These are phyloP conservation scores for Enteromius afrohamiltoni DNA, from an alignment of 2,797 vertebrate genomes.

Conservation along the genomic window DNA sequence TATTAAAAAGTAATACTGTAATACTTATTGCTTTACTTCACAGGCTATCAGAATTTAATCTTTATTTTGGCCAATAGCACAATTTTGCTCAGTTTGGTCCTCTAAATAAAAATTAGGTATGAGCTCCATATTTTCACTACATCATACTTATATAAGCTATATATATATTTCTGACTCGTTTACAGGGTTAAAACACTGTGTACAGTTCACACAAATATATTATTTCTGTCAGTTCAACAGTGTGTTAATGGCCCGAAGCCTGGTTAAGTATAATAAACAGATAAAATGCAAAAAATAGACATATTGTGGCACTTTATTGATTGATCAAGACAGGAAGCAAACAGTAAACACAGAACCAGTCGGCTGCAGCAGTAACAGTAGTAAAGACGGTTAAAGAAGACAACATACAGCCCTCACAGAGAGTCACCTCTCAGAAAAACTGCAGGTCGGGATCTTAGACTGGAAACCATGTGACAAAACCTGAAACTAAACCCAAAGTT, in stretches of 20 bases:
- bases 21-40: no score
- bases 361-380: not conserved
- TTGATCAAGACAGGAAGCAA: not conserved
- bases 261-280: no score
- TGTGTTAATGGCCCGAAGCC: not conserved
- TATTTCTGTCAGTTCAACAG: not conserved
- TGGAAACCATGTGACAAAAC: conserved; percentile 1
- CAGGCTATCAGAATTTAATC: no score
- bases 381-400: not conserved
- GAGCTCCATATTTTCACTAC: no score
- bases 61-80: no score
- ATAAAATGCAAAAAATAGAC: not conserved
- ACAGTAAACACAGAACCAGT: not conserved
- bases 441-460: not conserved
- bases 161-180: not conserved
- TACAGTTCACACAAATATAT: no score
- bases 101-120: no score
- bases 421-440: not conserved
- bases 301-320: not conserved
- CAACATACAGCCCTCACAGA: not conserved
- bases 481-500: not conserved
- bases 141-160: not conserved
- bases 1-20: no score
- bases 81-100: no score
- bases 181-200: not conserved